phyloP scores from a whole-genome alignment of 2,888 invertebrate genomes.

The Pterostichus madidus region DNA sequence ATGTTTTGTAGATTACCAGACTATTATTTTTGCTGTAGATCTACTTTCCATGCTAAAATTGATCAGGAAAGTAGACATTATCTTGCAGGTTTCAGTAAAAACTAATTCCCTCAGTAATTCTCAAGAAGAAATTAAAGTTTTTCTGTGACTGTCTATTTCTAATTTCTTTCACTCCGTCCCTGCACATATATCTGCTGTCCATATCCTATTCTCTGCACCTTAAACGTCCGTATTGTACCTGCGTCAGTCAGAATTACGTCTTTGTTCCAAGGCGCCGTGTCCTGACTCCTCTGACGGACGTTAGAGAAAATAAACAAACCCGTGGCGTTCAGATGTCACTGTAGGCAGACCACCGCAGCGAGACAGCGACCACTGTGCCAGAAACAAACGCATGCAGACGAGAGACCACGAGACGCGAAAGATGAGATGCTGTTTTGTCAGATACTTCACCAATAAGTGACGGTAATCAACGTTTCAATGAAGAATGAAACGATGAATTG shows the following conservation, averaged over 20 bases:
- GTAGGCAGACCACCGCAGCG: constrained; percentile 49
- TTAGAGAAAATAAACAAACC: constrained; percentile 38
- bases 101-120: no score
- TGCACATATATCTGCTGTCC: constrained; percentile 23
- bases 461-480: constrained; percentile 18
- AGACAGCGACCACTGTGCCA: constrained; percentile 29
- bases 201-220: constrained; percentile 24
- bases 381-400: constrained; percentile 47
- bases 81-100: no score
- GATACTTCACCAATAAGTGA: constrained; percentile 46
- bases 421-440: constrained; percentile 53
- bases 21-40: no score
- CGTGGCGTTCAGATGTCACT: constrained; percentile 42
- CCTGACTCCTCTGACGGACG: constrained; percentile 40
- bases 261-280: constrained; percentile 45
- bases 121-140: no score
- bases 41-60: no score
- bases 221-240: constrained; percentile 41
- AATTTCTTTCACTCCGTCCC: not conserved
- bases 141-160: no score
- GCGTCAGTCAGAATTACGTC: constrained; percentile 40
- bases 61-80: no score
- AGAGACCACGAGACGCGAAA: not conserved
- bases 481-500: not conserved
- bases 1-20: no score